phyloP scores from a whole-genome alignment of 1,140 invertebrate genomes.

The Dinothrombium tinctorium region DNA sequence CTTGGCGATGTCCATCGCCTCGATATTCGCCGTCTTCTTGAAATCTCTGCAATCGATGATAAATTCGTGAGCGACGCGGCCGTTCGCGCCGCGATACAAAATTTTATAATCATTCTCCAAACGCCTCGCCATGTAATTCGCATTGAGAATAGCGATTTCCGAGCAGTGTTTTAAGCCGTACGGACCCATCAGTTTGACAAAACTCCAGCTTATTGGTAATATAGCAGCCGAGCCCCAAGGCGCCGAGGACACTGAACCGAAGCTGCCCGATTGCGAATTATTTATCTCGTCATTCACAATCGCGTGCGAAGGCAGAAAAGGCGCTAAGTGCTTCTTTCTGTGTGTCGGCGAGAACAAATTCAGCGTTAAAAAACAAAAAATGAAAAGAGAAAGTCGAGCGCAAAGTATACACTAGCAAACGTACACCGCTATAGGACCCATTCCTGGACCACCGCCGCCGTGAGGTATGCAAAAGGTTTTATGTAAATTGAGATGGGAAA shows the following conservation, averaged over 20 bases:
- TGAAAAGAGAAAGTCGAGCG: too few relatives aligned
- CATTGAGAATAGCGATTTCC: constrained; percentile 91
- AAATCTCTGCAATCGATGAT: constrained; percentile 85
- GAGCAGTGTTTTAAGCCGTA: constrained; percentile 68
- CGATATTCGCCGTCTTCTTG: constrained; percentile 80
- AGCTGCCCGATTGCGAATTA: constrained; percentile 30
- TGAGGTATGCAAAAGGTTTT: constrained; percentile 99
- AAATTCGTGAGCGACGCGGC: constrained; percentile 80
- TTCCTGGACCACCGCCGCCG: constrained; percentile 80
- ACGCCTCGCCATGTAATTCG: constrained; percentile 90
- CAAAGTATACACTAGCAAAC: constrained; percentile 1
- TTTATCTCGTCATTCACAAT: constrained; percentile 37
- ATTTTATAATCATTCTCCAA: constrained; percentile 71
- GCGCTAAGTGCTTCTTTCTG: constrained; percentile 69
- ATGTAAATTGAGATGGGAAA: constrained; percentile 88
- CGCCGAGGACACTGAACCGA: constrained; percentile 78
- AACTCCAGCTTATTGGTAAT: constrained; percentile 94
- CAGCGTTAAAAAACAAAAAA: too few relatives aligned
- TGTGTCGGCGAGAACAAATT: constrained; percentile 14
- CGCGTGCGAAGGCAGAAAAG: constrained; percentile 81
- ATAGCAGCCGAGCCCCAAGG: constrained; percentile 89
- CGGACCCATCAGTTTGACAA: constrained; percentile 96
- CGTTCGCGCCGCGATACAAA: constrained; percentile 51
- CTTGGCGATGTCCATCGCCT: constrained; percentile 92
- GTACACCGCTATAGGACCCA: constrained; percentile 79